These are phyloP conservation scores for Drosophila truncata DNA, from an alignment of 1,140 invertebrate species.

Conservation along the genomic window DNA sequence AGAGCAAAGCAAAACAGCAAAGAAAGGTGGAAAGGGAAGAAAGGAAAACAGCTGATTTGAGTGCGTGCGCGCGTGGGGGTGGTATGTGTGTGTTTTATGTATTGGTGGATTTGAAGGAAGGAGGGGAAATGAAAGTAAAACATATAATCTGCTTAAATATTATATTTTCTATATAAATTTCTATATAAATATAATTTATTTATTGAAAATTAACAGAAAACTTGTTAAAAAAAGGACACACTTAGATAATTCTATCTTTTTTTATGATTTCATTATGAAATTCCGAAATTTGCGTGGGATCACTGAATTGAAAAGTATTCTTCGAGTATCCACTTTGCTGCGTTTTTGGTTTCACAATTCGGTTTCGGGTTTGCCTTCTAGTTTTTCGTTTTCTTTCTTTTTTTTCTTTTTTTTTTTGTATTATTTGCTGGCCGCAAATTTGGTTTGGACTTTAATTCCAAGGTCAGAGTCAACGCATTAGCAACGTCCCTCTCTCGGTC, in stretches of 20 bases:
- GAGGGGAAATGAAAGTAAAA: too few species aligned
- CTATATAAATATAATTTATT: too few species aligned
- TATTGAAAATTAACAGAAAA: too few species aligned
- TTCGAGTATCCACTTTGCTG: constrained; percentile 37
- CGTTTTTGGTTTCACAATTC: constrained; percentile 59
- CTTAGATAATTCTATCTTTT: too few species aligned
- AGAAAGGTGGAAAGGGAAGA: constrained; percentile 3
- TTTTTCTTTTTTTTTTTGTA: constrained; percentile 6
- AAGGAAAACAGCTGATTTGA: constrained; percentile 49
- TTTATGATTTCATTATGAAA: too few species aligned
- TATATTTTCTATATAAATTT: too few species aligned
- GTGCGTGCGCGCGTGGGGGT: background rate
- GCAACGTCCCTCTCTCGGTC: constrained; percentile 22
- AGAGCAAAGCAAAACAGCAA: constrained; percentile 18
- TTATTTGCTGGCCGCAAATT: constrained; percentile 39
- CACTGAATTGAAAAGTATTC: constrained; percentile 18
- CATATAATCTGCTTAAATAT: too few species aligned
- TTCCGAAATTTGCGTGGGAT: constrained; percentile 2
- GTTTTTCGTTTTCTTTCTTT: constrained; percentile 9
- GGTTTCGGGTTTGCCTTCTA: constrained; percentile 41
- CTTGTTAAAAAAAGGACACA: too few species aligned
- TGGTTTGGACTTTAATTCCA: constrained; percentile 66
- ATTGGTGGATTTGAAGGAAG: background rate
- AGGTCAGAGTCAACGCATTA: constrained; percentile 67
- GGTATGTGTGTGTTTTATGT: background rate